Evolutionary conservation across 2,888 invertebrate genomes (phyloP).

Genomic region (Galerucella pusilla): DNA sequence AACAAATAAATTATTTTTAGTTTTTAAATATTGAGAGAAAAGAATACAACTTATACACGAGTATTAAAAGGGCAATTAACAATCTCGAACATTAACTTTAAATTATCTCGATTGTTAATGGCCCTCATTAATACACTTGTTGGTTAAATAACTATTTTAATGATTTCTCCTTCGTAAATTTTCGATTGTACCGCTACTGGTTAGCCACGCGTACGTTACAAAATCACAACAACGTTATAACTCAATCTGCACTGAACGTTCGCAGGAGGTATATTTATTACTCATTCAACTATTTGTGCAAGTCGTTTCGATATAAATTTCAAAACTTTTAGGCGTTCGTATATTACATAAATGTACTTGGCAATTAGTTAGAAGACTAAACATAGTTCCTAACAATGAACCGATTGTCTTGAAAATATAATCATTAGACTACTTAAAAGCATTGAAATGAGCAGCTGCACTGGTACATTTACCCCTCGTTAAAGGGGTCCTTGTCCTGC

Average conservation of each 20-base stretch:
- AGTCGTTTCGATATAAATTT: not conserved
- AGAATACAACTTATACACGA: too few species aligned
- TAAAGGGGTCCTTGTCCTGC: constrained; percentile 1
- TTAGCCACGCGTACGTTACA: constrained; percentile 8
- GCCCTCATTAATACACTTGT: too few species aligned
- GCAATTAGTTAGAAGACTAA: constrained; percentile 9
- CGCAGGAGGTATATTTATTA: constrained; percentile 8
- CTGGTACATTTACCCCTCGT: constrained; percentile 3
- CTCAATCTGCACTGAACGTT: constrained; percentile 12
- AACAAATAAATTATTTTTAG: too few species aligned
- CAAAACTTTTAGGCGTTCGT: not conserved
- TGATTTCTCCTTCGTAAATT: not conserved
- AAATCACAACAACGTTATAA: constrained; percentile 1
- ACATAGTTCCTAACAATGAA: not conserved
- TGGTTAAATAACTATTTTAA: not conserved
- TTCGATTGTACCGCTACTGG: not conserved
- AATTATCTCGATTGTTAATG: too few species aligned
- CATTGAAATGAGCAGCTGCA: not conserved
- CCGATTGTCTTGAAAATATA: constrained; percentile 9
- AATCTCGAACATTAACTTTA: too few species aligned
- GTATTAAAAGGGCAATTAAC: too few species aligned
- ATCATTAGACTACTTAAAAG: constrained; percentile 4
- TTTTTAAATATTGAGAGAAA: too few species aligned
- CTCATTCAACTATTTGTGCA: constrained; percentile 9
- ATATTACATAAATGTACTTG: not conserved